Evolutionary conservation across 2,113 vertebrate species (phyloP).

Genomic region (Onychostruthus taczanowskii): DNA sequence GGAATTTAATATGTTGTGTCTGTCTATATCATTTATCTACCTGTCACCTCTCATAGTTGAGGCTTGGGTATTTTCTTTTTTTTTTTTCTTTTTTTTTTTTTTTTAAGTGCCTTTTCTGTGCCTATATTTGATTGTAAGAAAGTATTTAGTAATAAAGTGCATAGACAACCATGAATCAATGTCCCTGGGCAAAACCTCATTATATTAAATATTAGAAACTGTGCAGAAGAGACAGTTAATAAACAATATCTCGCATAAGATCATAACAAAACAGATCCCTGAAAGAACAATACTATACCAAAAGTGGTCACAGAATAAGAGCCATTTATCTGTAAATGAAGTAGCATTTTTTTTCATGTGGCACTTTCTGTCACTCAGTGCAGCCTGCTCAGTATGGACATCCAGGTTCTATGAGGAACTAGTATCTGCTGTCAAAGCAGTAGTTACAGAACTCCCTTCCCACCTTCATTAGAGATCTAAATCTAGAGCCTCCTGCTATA

Average conservation of each 20-base stretch:
- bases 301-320: neutral
- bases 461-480: neutral
- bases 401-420: neutral
- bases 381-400: neutral
- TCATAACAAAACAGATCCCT: neutral
- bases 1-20: neutral
- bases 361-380: neutral
- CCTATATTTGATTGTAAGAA: neutral
- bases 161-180: constrained; percentile 18
- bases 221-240: neutral
- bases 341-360: neutral
- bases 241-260: neutral
- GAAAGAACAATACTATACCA: neutral
- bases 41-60: neutral
- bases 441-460: neutral
- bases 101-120: neutral
- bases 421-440: neutral
- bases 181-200: neutral
- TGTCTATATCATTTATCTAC: neutral
- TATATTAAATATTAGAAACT: constrained; percentile 25
- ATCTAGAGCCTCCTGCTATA: neutral
- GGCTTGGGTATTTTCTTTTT: neutral
- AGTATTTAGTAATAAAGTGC: neutral
- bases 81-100: neutral
- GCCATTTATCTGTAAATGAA: neutral